Percentiles rank a stretch among this genome's conserved stretches.
Conservation (phyloP, 2,888 invertebrate genomes). For the Ophion slaviceki region DNA sequence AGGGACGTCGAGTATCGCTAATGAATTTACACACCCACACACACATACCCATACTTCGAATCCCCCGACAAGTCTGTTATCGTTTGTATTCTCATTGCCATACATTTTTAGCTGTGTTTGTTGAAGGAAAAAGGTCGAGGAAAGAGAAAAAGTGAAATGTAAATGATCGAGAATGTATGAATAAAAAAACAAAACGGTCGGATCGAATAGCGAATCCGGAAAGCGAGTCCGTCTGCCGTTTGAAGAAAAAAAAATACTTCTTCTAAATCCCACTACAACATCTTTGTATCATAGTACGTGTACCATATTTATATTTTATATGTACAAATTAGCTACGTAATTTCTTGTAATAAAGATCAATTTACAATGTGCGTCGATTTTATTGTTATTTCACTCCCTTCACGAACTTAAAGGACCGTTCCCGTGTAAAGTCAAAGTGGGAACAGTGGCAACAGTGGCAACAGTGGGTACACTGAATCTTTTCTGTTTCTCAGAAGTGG, state of each 20-base stretch:
- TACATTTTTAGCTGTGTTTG: constrained; percentile 55
- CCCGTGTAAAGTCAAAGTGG: too few species aligned
- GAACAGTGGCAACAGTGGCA: too few species aligned
- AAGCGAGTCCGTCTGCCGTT: constrained; percentile 62
- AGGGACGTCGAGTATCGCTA: constrained; percentile 15
- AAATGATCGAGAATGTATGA: constrained; percentile 39
- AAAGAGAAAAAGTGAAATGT: constrained; percentile 20
- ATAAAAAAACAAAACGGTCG: constrained; percentile 35
- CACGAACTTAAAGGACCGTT: too few species aligned
- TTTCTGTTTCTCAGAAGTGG: too few species aligned
- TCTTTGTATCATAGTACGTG: constrained; percentile 82
- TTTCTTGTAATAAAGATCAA: constrained; percentile 83
- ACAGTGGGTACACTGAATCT: too few species aligned
- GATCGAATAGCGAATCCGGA: constrained; percentile 44
- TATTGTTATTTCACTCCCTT: constrained; percentile 57
- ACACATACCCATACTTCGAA: constrained; percentile 34
- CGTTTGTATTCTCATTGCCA: constrained; percentile 48
- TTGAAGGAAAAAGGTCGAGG: constrained; percentile 19
- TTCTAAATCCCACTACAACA: constrained; percentile 74
- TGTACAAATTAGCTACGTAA: constrained; percentile 83
- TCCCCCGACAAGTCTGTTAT: constrained; percentile 46
- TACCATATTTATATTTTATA: constrained; percentile 83
- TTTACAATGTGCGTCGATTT: constrained; percentile 76
- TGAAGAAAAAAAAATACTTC: constrained; percentile 62
- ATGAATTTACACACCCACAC: not conserved